phyloP scores from a whole-genome alignment of 2,797 vertebrate species.

The Phrynocephalus vlangalii region DNA sequence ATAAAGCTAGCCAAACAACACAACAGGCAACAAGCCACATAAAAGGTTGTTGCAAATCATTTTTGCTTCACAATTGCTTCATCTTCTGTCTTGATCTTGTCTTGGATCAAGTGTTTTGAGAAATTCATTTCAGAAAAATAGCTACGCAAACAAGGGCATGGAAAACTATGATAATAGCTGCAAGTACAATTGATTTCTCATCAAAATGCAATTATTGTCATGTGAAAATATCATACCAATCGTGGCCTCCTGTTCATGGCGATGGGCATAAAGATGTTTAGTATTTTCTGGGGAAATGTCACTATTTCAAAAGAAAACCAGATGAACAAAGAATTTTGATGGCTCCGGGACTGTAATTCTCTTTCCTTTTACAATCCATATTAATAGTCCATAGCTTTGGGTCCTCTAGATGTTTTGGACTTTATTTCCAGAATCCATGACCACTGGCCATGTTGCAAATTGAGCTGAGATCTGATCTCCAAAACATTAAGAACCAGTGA shows the following conservation, averaged over 20 bases:
- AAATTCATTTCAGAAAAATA: background rate
- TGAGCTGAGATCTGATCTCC: too few relatives aligned
- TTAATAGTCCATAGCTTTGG: too few relatives aligned
- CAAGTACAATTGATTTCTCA: background rate
- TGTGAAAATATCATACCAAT: background rate
- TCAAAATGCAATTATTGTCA: background rate
- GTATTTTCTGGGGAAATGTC: background rate
- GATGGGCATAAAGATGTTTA: background rate
- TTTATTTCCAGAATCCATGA: too few relatives aligned
- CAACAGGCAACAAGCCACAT: slow-evolving; percentile 17
- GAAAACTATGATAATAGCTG: background rate
- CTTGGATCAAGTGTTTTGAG: background rate
- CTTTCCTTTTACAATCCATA: too few relatives aligned
- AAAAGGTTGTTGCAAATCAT: background rate
- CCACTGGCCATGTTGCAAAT: too few relatives aligned
- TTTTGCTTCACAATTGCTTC: background rate
- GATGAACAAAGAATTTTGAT: too few relatives aligned
- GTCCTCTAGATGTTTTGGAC: too few relatives aligned
- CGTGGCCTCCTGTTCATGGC: too few relatives aligned
- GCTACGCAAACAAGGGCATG: background rate
- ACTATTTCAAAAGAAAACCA: background rate
- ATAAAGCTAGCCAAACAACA: background rate
- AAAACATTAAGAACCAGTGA: background rate
- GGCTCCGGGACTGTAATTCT: too few relatives aligned
- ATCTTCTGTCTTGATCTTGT: background rate